Evolutionary conservation across 2,888 invertebrate species (phyloP), one percentile per base, ranked within the genome.

Genomic region (Agrilus cyanescens): DNA sequence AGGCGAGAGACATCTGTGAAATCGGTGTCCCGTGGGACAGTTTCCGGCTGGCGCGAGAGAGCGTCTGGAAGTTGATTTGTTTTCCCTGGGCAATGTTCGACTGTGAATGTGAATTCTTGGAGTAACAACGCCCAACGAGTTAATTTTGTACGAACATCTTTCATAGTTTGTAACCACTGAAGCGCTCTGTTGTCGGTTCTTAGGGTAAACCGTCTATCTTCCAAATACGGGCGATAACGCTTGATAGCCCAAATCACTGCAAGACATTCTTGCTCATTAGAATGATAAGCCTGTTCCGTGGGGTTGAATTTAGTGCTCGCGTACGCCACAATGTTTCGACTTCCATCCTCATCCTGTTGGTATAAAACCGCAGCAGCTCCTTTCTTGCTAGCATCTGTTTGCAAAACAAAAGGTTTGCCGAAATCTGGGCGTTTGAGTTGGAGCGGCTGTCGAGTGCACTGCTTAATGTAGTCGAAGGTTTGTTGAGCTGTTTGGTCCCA

Each of bases 21-120:
- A 1, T 14, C 29, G 10, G 51, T 49, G 12, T 47, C 13, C 5
- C 50, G 38, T 6, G 50, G 50, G 4, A 53, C 44, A 1, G 35
- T 25, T 37, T 53, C 52, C 2, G 50, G 46, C 14, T n/a, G n/a
- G n/a, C n/a, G n/a, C n/a, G n/a, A n/a, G n/a, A n/a, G n/a, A n/a
- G n/a, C n/a, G n/a, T n/a, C n/a, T n/a, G n/a, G n/a, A n/a, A n/a
- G n/a, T n/a, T n/a, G n/a, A n/a, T n/a, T n/a, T n/a, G n/a, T n/a
- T n/a, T n/a, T n/a, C n/a, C n/a, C n/a, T n/a, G n/a, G 50, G 41
- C 43, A 41, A 36, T 53, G 59, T 2, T 59, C 55, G 0, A 55
- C 45, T 4, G 44, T 41, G 37, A 47, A 51, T 6, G 32, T 39
- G 32, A 50, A 50, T 32, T 52, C 41, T 34, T 52, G 51, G 3